Conservation (phyloP, 2,888 invertebrate species). For the Xestia rhomboidea region DNA sequence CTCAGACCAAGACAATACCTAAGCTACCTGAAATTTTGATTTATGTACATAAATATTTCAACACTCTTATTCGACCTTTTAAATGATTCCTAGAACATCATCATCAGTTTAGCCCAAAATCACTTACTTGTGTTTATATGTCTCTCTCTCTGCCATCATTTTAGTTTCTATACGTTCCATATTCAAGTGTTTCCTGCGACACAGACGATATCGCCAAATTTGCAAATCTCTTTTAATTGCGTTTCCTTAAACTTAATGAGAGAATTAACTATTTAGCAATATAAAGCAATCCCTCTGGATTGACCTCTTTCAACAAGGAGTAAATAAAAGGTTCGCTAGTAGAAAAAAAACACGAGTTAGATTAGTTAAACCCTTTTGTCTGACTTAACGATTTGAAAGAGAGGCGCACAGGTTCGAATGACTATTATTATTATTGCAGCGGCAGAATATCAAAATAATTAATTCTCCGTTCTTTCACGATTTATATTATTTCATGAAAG, state of each 20-base stretch:
- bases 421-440: neutral
- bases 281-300: constrained; percentile 32
- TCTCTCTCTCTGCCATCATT: too few relatives aligned
- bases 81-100: too few relatives aligned
- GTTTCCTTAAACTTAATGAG: constrained; percentile 6
- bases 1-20: neutral
- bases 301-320: constrained; percentile 23
- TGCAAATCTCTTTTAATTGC: constrained; percentile 7
- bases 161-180: too few relatives aligned
- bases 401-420: neutral
- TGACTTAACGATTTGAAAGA: constrained; percentile 13
- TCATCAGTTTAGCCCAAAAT: too few relatives aligned
- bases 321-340: constrained; percentile 22
- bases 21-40: neutral
- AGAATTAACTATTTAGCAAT: constrained; percentile 38
- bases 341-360: neutral
- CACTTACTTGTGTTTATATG: too few relatives aligned
- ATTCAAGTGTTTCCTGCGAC: too few relatives aligned
- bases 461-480: neutral
- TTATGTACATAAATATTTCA: too few relatives aligned
- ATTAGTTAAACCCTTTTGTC: constrained; percentile 17
- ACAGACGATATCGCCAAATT: too few relatives aligned
- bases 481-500: constrained; percentile 5
- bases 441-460: constrained; percentile 29
- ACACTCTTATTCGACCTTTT: too few relatives aligned